Base-by-base conservation (phyloP, 2,113 vertebrate species). In the Sylvietta virens region DNA sequence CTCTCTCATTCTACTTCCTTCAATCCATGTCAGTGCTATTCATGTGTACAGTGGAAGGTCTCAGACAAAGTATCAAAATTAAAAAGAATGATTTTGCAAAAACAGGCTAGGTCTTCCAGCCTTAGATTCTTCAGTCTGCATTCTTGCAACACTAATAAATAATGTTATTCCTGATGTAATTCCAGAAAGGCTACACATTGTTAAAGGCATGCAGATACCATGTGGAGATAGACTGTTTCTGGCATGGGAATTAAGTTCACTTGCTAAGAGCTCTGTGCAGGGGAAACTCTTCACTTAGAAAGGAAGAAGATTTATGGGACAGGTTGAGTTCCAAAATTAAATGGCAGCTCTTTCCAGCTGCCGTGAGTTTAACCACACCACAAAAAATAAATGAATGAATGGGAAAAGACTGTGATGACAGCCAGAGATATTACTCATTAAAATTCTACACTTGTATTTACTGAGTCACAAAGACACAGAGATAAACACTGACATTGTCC, bases 241-340 rank as follows among this genome's bases (percentile, higher is more conserved):
- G 71, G 58, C 58, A 71, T 9, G 39, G 60, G 71, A 90, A 65
- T 58, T 48, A n/a, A 74, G 33, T 26, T 66, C 23, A 31, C 35
- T 88, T 81, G 51, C 74, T 92, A 81, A 73, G 47, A 77, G 58
- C 31, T 84, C 73, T 84, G 51, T 58, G 54, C 67, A 67, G 60
- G 23, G 48, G 10, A 81, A 91, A 71, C 30, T 76, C 80, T 79
- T 74, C 21, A 37, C 60, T 90, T 45, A 67, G 37, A 85, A 82
- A 65, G 30, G 19, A 87, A 73, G 27, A 69, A 31, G 40, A 85
- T 33, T 76, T 81, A 64, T 12, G 35, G 77, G n/a, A 37, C 65
- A 89, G 77, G 77, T 78, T 30, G 23, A 81, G 69, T 67, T 91
- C 44, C 73, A 95, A 82, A 92, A 90, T 40, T 47, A 78, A 96